A percentile compares a stretch with the other conserved stretches of the same genome.
Evolutionary conservation across 2,797 vertebrate species (phyloP).

Genomic region (Paratrypauchen microcephalus): DNA sequence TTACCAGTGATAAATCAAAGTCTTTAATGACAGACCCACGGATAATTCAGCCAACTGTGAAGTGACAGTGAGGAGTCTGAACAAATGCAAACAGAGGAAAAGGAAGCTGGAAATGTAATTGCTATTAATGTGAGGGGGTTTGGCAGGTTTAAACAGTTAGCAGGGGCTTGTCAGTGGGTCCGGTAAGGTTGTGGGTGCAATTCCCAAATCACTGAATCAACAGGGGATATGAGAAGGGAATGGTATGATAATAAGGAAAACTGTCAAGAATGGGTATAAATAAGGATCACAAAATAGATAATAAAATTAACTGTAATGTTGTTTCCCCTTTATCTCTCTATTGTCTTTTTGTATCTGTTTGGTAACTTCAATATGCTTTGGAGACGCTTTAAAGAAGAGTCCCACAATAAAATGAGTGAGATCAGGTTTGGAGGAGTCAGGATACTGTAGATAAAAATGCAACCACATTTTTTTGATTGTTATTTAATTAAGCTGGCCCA

Average conservation of each 20-base stretch:
- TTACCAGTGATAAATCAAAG: slow-evolving; percentile 40
- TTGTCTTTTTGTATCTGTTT: no score
- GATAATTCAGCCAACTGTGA: slow-evolving; percentile 43
- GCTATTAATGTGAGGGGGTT: slow-evolving; percentile 44
- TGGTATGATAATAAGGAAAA: slow-evolving; percentile 37
- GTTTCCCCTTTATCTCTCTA: no score
- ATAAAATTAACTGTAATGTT: no score
- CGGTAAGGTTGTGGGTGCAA: slow-evolving; percentile 59
- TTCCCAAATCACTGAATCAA: slow-evolving; percentile 47
- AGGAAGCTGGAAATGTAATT: slow-evolving; percentile 65
- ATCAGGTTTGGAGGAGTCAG: no score
- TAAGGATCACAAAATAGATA: neutral
- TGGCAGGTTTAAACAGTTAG: slow-evolving; percentile 47
- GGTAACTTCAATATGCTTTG: no score
- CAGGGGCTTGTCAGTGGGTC: slow-evolving; percentile 32
- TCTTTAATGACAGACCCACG: slow-evolving; percentile 34
- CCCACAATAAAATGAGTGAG: no score
- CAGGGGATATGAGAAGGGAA: slow-evolving; percentile 60
- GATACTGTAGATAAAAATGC: no score
- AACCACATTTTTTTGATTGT: no score
- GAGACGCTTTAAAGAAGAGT: no score
- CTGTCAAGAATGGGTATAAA: slow-evolving; percentile 21
- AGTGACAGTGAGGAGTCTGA: slow-evolving; percentile 48
- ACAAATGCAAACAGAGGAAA: slow-evolving; percentile 35
- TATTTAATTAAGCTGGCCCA: no score